A percentile compares a stretch with the other conserved stretches of the same genome.
Conservation (phyloP, 2,113 vertebrate species). For the Rhinopomastus cyanomelas region DNA sequence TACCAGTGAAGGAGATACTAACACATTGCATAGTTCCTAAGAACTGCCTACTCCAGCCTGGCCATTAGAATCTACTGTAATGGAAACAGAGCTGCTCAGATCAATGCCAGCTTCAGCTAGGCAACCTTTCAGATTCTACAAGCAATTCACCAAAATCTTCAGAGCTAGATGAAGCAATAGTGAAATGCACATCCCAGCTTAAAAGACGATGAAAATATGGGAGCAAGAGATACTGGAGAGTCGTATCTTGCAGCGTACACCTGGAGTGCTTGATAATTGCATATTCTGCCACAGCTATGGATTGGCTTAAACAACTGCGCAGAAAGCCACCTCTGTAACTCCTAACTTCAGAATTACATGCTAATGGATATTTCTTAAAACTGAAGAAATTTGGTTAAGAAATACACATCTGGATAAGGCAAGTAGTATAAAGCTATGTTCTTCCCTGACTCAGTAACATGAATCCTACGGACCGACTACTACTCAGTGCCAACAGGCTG, state of each 20-base stretch:
- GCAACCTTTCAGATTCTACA: background rate
- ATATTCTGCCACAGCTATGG: background rate
- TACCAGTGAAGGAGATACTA: background rate
- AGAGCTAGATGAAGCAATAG: background rate
- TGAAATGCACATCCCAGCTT: background rate
- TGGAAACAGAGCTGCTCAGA: background rate
- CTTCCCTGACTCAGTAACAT: background rate
- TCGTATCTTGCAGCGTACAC: background rate
- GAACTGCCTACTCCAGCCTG: background rate
- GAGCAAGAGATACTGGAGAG: background rate
- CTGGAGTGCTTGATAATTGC: background rate
- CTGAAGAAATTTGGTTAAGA: background rate
- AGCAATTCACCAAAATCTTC: background rate
- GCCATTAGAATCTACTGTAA: background rate
- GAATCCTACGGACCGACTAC: rapidly evolving
- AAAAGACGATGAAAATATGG: background rate
- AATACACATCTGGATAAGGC: background rate
- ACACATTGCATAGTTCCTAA: background rate
- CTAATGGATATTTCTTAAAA: background rate
- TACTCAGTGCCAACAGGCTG: background rate
- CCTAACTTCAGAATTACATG: background rate
- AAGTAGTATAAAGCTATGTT: background rate
- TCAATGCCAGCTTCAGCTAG: background rate
- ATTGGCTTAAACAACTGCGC: background rate
- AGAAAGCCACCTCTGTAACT: background rate